phyloP scores from a whole-genome alignment of 2,113 vertebrate species.

The Melanerpes aurifrons region DNA sequence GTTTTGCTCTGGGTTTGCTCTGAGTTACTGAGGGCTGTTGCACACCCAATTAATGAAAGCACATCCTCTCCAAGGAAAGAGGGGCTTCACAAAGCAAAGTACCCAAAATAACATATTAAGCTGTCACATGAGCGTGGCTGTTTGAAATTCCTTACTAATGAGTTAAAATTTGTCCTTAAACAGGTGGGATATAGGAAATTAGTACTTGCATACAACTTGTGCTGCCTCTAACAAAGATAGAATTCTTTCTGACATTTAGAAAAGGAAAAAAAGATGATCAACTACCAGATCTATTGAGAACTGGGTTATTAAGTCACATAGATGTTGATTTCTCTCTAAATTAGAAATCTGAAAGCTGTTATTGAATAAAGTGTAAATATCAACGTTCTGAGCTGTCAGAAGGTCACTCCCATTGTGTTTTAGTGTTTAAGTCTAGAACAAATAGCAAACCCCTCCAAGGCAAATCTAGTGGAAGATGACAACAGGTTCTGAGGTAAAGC shows the following conservation, averaged over 20 bases:
- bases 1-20: neutral
- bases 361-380: neutral
- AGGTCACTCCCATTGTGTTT: slow-evolving; percentile 1
- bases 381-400: neutral
- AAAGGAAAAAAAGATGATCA: neutral
- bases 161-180: neutral
- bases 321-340: slow-evolving; percentile 14
- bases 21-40: neutral
- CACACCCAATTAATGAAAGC: neutral
- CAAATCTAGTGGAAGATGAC: neutral
- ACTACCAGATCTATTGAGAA: neutral
- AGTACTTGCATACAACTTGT: neutral
- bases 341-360: neutral
- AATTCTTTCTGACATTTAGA: slow-evolving; percentile 7
- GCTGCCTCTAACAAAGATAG: neutral
- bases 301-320: neutral
- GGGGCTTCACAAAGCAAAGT: neutral
- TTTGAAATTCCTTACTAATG: neutral
- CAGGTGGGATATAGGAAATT: neutral
- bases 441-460: neutral
- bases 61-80: neutral
- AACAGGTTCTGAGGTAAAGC: neutral
- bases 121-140: slow-evolving; percentile 17
- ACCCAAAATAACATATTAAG: slow-evolving; percentile 45
- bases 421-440: slow-evolving; percentile 31